These are phyloP conservation scores for Octomys mimax DNA, from an alignment of 2,797 vertebrate species.

Conservation along the genomic window DNA sequence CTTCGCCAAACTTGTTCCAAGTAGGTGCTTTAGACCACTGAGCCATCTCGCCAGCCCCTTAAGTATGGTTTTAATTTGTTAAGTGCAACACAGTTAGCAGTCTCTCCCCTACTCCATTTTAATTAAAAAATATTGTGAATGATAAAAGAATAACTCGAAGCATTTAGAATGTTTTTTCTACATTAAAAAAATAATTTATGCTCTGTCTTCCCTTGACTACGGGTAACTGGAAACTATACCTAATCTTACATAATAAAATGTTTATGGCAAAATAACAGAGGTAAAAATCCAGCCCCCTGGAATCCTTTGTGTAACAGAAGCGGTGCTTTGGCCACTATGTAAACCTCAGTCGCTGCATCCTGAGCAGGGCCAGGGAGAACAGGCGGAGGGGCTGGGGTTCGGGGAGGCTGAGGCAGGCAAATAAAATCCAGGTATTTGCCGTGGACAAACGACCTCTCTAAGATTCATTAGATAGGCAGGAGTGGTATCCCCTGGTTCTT, in stretches of 20 bases:
- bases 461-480: not conserved
- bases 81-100: not conserved
- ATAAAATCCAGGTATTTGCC: not conserved
- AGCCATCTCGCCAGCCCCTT: not conserved
- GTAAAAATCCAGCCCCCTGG: constrained; percentile 5
- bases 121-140: not conserved
- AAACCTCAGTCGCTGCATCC: not conserved
- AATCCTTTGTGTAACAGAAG: constrained; percentile 35
- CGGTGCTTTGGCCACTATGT: not conserved
- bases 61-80: not conserved
- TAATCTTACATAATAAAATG: not conserved
- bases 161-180: constrained; percentile 10
- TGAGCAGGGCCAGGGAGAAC: not conserved
- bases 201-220: not conserved
- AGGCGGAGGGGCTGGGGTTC: not conserved
- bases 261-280: constrained; percentile 46
- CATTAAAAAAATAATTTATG: not conserved
- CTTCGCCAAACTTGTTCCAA: too few relatives aligned
- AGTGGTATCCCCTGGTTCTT: not conserved
- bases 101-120: not conserved
- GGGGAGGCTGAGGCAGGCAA: not conserved
- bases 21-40: too few relatives aligned
- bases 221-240: not conserved
- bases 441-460: too few relatives aligned
- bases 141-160: constrained; percentile 13